Evolutionary conservation across 2,888 invertebrate genomes (phyloP).

Genomic region (Dynastes grantii): DNA sequence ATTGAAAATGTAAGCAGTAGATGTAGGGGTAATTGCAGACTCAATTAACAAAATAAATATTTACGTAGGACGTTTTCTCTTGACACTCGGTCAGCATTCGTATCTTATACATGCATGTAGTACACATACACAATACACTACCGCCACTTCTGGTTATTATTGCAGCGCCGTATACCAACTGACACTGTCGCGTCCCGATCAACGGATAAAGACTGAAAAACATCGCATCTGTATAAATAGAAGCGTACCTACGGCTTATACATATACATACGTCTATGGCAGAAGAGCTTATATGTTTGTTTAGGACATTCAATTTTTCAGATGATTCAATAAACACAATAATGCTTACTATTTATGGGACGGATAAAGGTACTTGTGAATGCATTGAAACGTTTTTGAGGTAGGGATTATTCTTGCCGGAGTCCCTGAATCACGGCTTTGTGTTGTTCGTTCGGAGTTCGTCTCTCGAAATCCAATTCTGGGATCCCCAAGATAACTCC

Average conservation of each 20-base stretch:
- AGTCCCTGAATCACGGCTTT: conserved; percentile 53
- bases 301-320: conserved; percentile 66
- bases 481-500: conserved; percentile 49
- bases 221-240: conserved; percentile 55
- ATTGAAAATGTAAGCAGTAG: conserved; percentile 37
- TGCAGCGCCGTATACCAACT: conserved; percentile 48
- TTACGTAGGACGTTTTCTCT: conserved; percentile 47
- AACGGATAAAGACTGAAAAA: conserved; percentile 53
- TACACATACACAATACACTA: conserved; percentile 23
- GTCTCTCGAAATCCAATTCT: conserved; percentile 53
- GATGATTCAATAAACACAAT: conserved; percentile 66
- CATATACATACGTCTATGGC: conserved; percentile 42
- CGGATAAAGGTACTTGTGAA: conserved; percentile 64
- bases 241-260: conserved; percentile 35
- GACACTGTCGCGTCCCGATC: conserved; percentile 51
- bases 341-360: conserved; percentile 64
- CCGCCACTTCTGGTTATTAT: conserved; percentile 43
- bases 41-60: conserved; percentile 50
- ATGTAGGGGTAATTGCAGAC: conserved; percentile 45
- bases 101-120: conserved; percentile 1
- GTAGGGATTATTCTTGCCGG: conserved; percentile 51
- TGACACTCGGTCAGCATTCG: conserved; percentile 39
- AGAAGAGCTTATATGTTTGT: conserved; percentile 60
- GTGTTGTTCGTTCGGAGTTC: conserved; percentile 49
- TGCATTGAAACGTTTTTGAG: conserved; percentile 59